Evolutionary conservation across 2,113 vertebrate species (phyloP), one percentile per base, ranked within the genome.

Genomic region (Nothoprocta pentlandii): DNA sequence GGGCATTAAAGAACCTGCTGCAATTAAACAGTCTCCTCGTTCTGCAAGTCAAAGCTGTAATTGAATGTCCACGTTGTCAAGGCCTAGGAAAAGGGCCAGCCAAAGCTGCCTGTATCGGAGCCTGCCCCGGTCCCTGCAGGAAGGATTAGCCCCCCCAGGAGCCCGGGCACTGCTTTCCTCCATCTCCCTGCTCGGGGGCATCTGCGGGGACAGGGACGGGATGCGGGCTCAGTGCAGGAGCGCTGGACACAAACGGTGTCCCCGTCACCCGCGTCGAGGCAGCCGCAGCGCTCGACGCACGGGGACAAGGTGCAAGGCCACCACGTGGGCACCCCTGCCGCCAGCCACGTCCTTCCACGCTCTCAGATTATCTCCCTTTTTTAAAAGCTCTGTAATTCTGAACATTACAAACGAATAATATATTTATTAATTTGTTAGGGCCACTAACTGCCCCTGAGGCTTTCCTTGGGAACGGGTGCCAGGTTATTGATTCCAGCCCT

Each of bases 401-500:
- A 90, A 61, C 70, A 49, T 91, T 94, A 93, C 71, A 78, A 58
- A 71, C 90, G 76, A 95, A 96, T 95, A 95, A 94, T 90, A 94
- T 94, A 97, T 97, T 96, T 97, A 97, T 97, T 97, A 97, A 97
- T 96, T 93, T 96, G 87, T 93, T 92, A 93, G 78, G 85, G 95
- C 86, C 93, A 95, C 79, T 87, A 94, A 95, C 92, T 59, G 81
- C 76, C 93, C 91, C 97, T 2, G 9, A 95, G 92, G 96, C 90
- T 94, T 92, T 94, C 80, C 91, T 85, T 68, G 49, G 94, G 96
- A 94, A 92, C 66, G 36, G n/a, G 61, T 96, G 94, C 91, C 94
- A 95, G 83, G 87, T 89, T 97, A 97, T 96, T 96, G 95, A 97
- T 97, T 97, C 82, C 49, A 93, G 87, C 80, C 67, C 66, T 92